phyloP scores from a whole-genome alignment of 2,888 invertebrate species.

The Lymantria dispar region DNA sequence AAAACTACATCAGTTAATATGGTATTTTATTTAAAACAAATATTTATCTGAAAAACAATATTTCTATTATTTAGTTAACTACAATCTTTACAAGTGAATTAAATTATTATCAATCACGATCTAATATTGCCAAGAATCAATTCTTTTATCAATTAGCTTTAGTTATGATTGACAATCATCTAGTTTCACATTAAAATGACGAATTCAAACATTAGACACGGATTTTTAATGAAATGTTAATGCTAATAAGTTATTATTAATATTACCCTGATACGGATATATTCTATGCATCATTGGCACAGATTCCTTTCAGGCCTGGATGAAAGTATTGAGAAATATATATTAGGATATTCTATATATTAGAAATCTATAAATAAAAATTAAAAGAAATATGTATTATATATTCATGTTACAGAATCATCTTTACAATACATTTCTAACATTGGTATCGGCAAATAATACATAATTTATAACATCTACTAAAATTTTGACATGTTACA shows the following conservation, averaged over 20 bases:
- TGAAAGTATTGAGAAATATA: background rate
- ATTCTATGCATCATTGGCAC: slow-evolving; percentile 53
- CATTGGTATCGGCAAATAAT: too few relatives aligned
- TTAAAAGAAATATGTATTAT: too few relatives aligned
- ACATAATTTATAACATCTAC: too few relatives aligned
- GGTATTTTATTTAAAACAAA: slow-evolving; percentile 58
- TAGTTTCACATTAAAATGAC: slow-evolving; percentile 17
- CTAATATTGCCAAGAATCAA: slow-evolving; percentile 4
- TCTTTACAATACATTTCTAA: too few relatives aligned
- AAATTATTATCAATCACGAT: slow-evolving; percentile 12
- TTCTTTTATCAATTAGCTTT: slow-evolving; percentile 3
- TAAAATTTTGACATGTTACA: too few relatives aligned
- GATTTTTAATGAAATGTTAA: slow-evolving; percentile 26
- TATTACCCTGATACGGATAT: slow-evolving; percentile 66
- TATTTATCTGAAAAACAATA: slow-evolving; percentile 54
- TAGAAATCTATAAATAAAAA: too few relatives aligned
- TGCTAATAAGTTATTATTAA: slow-evolving; percentile 26
- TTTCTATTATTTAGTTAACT: slow-evolving; percentile 35
- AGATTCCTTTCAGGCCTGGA: slow-evolving; percentile 26
- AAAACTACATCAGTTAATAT: slow-evolving; percentile 34
- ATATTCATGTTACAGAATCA: too few relatives aligned
- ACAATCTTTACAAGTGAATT: slow-evolving; percentile 22
- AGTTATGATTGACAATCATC: slow-evolving; percentile 18
- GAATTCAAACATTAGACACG: slow-evolving; percentile 28
- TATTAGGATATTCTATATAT: too few relatives aligned